Conservation (phyloP, 2,113 vertebrate genomes). For the Siniperca chuatsi region DNA sequence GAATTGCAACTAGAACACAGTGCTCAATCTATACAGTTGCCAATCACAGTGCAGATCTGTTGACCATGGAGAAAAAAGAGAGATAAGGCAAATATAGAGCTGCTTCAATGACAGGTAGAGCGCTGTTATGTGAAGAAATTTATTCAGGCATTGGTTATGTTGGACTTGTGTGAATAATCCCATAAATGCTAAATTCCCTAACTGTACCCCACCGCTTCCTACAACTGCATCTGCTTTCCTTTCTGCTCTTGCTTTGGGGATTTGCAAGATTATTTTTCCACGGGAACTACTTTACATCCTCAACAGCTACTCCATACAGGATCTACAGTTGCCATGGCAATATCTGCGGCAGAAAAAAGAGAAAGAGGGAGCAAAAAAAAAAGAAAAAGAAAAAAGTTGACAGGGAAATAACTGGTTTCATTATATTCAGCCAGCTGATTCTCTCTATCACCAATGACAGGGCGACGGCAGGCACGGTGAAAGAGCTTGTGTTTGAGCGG, state of each 20-base stretch:
- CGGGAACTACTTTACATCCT: constrained; percentile 74
- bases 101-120: constrained; percentile 57
- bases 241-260: constrained; percentile 77
- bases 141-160: not conserved
- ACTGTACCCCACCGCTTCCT: constrained; percentile 57
- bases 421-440: constrained; percentile 78
- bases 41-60: constrained; percentile 75
- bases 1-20: constrained; percentile 73
- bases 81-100: constrained; percentile 57
- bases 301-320: constrained; percentile 70
- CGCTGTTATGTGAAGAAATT: constrained; percentile 13
- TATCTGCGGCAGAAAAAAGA: constrained; percentile 54
- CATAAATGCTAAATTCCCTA: constrained; percentile 67
- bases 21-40: constrained; percentile 69
- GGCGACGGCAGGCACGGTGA: constrained; percentile 42
- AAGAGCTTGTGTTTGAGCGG: constrained; percentile 69
- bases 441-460: constrained; percentile 71
- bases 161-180: constrained; percentile 66
- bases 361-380: constrained; percentile 2
- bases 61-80: constrained; percentile 49
- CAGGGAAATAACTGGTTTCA: constrained; percentile 81
- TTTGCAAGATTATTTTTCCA: constrained; percentile 80
- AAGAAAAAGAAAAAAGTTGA: constrained; percentile 72
- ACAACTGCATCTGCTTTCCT: constrained; percentile 67
- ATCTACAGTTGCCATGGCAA: constrained; percentile 84